phyloP scores from a whole-genome alignment of 1,140 invertebrate genomes.

The Anadara kagoshimensis region DNA sequence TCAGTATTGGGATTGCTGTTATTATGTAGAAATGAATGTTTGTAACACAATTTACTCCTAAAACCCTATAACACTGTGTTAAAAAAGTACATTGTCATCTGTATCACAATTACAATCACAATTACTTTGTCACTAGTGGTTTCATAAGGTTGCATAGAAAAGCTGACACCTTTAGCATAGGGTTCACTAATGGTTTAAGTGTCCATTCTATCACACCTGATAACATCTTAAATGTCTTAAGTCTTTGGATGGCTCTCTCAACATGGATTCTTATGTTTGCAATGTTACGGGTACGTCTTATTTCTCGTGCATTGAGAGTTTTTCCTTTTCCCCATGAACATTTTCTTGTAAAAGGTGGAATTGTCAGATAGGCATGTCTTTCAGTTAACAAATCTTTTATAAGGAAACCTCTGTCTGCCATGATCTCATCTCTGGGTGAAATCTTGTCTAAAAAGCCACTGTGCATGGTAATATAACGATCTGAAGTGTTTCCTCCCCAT shows the following conservation, averaged over 20 bases:
- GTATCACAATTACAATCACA: too few species aligned
- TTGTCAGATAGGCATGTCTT: constrained; percentile 40
- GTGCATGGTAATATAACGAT: constrained; percentile 15
- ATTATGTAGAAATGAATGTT: too few species aligned
- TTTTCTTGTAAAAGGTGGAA: constrained; percentile 38
- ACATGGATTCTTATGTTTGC: constrained; percentile 53
- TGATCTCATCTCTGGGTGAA: constrained; percentile 22
- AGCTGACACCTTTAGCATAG: constrained; percentile 3
- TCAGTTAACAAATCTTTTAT: constrained; percentile 38
- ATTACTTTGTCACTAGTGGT: constrained; percentile 16
- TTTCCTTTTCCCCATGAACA: constrained; percentile 17
- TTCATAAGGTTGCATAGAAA: constrained; percentile 18
- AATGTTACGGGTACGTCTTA: constrained; percentile 9
- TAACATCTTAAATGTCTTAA: constrained; percentile 23
- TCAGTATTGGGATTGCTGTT: too few species aligned
- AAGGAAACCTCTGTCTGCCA: constrained; percentile 50
- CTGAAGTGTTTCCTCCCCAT: constrained; percentile 20
- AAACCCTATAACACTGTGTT: neutral
- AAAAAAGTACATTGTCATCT: neutral
- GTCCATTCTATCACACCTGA: neutral
- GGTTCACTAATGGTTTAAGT: constrained; percentile 8
- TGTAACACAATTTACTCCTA: neutral
- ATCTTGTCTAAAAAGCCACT: constrained; percentile 12
- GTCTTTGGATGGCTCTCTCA: constrained; percentile 55
- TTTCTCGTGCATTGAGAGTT: constrained; percentile 3